These are phyloP conservation scores for Leguminivora glycinivorella DNA, from an alignment of 1,140 invertebrate genomes.

Conservation along the genomic window DNA sequence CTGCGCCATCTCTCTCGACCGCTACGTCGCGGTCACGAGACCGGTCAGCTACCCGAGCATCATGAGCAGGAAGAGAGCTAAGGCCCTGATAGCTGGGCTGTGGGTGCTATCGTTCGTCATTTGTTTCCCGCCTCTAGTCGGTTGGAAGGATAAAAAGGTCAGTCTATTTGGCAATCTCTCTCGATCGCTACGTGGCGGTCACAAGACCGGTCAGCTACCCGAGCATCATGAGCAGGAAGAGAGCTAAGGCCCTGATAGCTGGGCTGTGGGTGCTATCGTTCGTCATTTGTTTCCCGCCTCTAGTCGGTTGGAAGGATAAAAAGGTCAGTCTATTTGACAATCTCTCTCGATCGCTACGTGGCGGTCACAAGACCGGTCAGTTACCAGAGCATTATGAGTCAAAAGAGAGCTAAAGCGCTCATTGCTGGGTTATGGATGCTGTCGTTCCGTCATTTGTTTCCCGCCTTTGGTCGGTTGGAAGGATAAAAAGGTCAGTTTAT, in stretches of 20 bases:
- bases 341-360: no score
- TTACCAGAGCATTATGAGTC: no score
- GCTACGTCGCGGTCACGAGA: constrained; percentile 96
- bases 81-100: constrained; percentile 91
- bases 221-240: constrained; percentile 92
- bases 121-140: constrained; percentile 97
- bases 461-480: no score
- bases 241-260: constrained; percentile 93
- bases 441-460: no score
- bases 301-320: constrained; percentile 96
- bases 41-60: constrained; percentile 96
- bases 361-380: no score
- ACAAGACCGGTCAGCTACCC: constrained; percentile 96
- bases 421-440: no score
- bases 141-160: constrained; percentile 93
- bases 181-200: constrained; percentile 97
- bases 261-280: constrained; percentile 97
- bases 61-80: constrained; percentile 93
- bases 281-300: constrained; percentile 96
- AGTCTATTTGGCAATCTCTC: constrained; percentile 87
- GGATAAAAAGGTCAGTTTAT: no score
- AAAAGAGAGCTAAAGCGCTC: no score
- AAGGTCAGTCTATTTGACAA: constrained; percentile 81
- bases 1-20: constrained; percentile 93
- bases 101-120: constrained; percentile 98